phyloP scores from a whole-genome alignment of 2,113 vertebrate genomes.

The Haliaeetus leucogaster region DNA sequence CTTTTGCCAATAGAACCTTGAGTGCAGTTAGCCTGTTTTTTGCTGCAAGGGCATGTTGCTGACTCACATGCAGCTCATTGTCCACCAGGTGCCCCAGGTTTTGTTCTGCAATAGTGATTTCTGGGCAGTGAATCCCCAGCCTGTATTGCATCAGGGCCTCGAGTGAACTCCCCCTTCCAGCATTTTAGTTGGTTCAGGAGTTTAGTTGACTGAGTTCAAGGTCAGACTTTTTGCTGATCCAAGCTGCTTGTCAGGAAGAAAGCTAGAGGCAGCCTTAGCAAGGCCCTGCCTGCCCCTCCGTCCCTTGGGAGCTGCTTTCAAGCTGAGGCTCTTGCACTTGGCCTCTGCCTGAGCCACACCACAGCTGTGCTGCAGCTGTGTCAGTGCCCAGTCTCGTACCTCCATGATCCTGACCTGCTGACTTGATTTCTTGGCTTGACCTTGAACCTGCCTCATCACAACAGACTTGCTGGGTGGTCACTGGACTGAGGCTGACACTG shows the following conservation, averaged over 20 bases:
- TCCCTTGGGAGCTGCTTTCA: conserved; percentile 11
- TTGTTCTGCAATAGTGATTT: neutral
- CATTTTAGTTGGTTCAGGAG: neutral
- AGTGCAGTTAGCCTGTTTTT: neutral
- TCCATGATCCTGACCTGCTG: neutral
- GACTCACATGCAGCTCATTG: neutral
- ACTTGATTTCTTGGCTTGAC: neutral
- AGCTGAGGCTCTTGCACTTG: neutral
- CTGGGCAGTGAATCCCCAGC: neutral
- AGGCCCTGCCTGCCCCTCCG: neutral
- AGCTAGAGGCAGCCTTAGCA: neutral
- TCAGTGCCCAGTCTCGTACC: neutral
- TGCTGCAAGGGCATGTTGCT: neutral
- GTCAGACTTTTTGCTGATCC: neutral
- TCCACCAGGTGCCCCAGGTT: neutral
- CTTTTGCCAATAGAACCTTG: neutral
- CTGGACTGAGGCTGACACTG: neutral
- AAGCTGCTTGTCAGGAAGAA: neutral
- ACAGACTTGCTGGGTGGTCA: neutral
- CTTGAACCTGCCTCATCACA: neutral
- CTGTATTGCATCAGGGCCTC: neutral
- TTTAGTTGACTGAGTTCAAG: neutral
- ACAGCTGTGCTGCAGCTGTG: conserved; percentile 18
- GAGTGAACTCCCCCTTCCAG: neutral
- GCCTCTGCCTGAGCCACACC: neutral